These are phyloP conservation scores for Oeneis ivallda DNA, from an alignment of 2,888 invertebrate genomes.

Conservation along the genomic window DNA sequence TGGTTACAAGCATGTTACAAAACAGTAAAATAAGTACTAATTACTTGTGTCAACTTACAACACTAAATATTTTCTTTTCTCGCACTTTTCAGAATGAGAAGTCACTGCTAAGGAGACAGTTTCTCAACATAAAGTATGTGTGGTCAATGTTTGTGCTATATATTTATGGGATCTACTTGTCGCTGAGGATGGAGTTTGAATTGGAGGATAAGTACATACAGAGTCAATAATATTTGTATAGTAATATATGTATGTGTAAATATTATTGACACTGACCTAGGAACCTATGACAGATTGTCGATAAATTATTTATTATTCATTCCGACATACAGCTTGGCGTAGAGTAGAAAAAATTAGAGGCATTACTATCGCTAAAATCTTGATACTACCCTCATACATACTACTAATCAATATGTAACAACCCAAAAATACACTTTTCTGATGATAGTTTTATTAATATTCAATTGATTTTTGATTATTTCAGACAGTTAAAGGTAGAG, in stretches of 20 bases:
- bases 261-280: constrained; percentile 11
- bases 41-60: background rate
- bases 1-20: too few relatives aligned
- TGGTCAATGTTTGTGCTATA: constrained; percentile 67
- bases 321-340: background rate
- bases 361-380: too few relatives aligned
- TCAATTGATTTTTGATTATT: too few relatives aligned
- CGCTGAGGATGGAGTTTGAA: constrained; percentile 43
- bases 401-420: too few relatives aligned
- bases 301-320: background rate
- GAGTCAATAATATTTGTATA: constrained; percentile 2
- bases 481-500: too few relatives aligned
- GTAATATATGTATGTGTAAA: constrained; percentile 1
- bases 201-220: constrained; percentile 32
- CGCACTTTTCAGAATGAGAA: constrained; percentile 55
- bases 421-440: too few relatives aligned
- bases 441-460: too few relatives aligned
- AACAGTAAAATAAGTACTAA: too few relatives aligned
- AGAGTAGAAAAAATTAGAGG: too few relatives aligned
- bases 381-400: too few relatives aligned
- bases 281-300: background rate
- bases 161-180: constrained; percentile 61
- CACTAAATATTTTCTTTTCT: constrained; percentile 13
- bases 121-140: constrained; percentile 58
- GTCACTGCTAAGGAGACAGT: constrained; percentile 53